phyloP scores from a whole-genome alignment of 2,797 vertebrate species.

The Ceryle rudis region DNA sequence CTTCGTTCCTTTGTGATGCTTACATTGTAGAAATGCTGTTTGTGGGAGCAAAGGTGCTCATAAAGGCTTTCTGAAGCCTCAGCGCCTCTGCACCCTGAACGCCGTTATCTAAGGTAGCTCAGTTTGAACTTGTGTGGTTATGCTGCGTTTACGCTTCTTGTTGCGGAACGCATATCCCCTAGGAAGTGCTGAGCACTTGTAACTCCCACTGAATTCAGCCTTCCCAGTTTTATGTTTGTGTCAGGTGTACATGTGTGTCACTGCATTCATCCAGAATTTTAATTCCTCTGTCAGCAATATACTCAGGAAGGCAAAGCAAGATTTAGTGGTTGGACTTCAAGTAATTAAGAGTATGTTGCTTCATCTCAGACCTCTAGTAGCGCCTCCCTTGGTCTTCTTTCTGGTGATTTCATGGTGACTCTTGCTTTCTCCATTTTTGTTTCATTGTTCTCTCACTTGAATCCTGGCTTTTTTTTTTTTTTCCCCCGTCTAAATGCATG shows the following conservation, averaged over 20 bases:
- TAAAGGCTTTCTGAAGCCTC: neutral
- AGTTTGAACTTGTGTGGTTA: fast-evolving
- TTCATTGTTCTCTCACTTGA: neutral
- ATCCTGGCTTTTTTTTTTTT: neutral
- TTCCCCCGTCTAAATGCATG: fast-evolving
- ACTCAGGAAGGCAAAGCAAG: neutral
- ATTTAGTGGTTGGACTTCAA: neutral
- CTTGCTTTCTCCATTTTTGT: neutral
- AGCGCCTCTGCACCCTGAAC: fast-evolving
- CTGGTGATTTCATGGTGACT: neutral
- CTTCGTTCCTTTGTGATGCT: neutral
- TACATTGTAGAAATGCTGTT: neutral
- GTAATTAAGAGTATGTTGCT: neutral
- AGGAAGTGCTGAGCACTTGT: neutral
- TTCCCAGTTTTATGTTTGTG: neutral
- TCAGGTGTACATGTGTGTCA: neutral
- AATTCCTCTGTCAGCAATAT: neutral
- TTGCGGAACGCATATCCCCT: neutral
- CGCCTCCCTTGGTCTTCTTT: neutral
- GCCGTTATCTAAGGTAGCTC: neutral
- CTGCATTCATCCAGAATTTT: neutral
- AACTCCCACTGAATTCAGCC: neutral
- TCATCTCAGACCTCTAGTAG: neutral
- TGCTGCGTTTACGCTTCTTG: neutral
- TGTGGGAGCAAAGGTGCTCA: neutral